Evolutionary conservation across 2,797 vertebrate species (phyloP), one percentile per base, ranked within the genome.

Genomic region (Spinibarbus caldwelli): DNA sequence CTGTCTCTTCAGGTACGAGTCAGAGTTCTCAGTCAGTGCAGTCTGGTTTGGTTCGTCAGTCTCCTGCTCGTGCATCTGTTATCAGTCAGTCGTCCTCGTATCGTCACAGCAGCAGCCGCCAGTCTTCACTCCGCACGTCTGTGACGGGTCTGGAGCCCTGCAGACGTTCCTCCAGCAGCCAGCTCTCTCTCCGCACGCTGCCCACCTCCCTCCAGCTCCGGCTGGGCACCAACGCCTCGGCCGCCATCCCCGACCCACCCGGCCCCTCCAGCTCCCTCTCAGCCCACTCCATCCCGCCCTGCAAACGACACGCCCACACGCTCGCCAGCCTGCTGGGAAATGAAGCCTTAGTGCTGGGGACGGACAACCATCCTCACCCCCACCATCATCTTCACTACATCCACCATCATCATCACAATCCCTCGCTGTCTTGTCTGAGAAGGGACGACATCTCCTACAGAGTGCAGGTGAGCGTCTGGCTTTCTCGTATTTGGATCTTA

Each of bases 221-320:
- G 68, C 94, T 98, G 0, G 96, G 95, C 1, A 93, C 95, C 93
- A 95, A 95, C 94, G 92, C 95, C 93, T 68, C 78, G 80, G 95
- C 78, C 94, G 93, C 36, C 34, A 78, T 59, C 95, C 95, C 94
- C 93, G 95, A 93, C 95, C 95, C 90, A 92, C 95, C 93, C 93
- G 93, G 95, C 73, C 97, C 97, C 83, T 97, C 98, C 2, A 96
- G 95, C 85, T 98, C 98, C 90, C 97, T 97, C 88, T 98, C 98
- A 91, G 98, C 97, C 93, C 97, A 99, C 94, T 98, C 97, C 95
- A 98, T 99, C 94, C 97, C 97, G 0, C 97, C 97, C 90, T 98
- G 97, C 94, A 99, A 99, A 87, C 95, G 97, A 70, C 96, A 97
- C 90, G 96, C 98, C 17, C 86, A 87, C 86, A 84, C 86, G 0